Base-by-base conservation (phyloP, 2,113 vertebrate genomes). In the Camelus dromedarius region DNA sequence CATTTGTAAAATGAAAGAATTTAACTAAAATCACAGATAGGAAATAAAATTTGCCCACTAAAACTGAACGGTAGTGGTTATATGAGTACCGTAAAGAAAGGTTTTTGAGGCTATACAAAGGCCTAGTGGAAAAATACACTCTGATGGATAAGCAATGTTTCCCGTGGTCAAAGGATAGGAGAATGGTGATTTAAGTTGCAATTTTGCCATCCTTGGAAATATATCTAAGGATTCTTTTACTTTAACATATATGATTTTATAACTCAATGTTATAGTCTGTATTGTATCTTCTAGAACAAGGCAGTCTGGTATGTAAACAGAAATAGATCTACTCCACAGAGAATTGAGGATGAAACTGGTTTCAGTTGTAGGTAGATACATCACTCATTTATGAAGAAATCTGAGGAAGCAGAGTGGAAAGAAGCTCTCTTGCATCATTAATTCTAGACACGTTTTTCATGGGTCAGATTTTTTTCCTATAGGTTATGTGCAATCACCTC, bases 21-120 rank as follows among this genome's bases (percentile, higher is more conserved):
- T 69, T 77, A 93, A 91, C 72, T 58, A 76, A 89, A 88, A 81
- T 91, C 73, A 79, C 66, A 91, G 20, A 58, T 67, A 11, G n/a
- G 30, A 84, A 96, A 58, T 60, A 8, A 56, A 73, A 46, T 24
- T 87, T 80, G 30, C 52, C 30, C 42, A 60, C 56, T 73, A 70
- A 85, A 85, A 64, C 42, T n/a, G 22, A 82, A 81, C 35, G 15
- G 13, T n/a, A 11, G 5, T 42, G 52, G 52, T 22, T 88, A 38
- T 9, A 50, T 5, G 5, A 93, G 12, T 75, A 56, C 42, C n/a
- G 72, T 46, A 85, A 75, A 42, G 14, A 60, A 73, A 77, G 3
- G 6, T 64, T 58, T 80, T 93, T 64, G 82, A 86, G 16, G 18
- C 11, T 81, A 56, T 56, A 20, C 7, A 67, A 62, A 12, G 12